Evolutionary conservation across 2,113 vertebrate species (phyloP).

Genomic region (Carassius gibelio): DNA sequence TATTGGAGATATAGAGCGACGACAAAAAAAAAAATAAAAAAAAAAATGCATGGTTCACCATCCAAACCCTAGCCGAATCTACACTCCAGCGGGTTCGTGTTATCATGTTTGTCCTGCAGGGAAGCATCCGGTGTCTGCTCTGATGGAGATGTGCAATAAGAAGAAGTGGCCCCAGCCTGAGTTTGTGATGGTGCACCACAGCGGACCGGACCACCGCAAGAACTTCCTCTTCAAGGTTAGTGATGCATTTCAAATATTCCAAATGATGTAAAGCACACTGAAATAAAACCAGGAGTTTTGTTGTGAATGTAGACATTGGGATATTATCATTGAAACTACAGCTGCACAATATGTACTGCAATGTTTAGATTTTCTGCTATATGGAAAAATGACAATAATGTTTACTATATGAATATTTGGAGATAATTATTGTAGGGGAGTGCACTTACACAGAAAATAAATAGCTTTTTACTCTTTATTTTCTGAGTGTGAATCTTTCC

Average conservation of each 20-base stretch:
- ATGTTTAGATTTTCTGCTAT: not conserved
- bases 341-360: not conserved
- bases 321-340: not conserved
- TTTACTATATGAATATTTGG: not conserved
- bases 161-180: slow-evolving; percentile 91
- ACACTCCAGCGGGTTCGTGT: not conserved
- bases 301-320: not conserved
- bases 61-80: not conserved
- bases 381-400: not conserved
- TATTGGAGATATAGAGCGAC: too few species aligned
- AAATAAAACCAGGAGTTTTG: not conserved
- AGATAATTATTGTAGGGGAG: not conserved
- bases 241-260: not conserved
- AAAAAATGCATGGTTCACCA: not conserved
- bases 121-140: slow-evolving; percentile 95
- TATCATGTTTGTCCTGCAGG: slow-evolving; percentile 67
- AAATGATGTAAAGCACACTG: not conserved
- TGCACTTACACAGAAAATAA: not conserved
- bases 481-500: not conserved
- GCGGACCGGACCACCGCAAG: slow-evolving; percentile 96
- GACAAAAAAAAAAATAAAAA: too few species aligned
- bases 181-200: slow-evolving; percentile 95
- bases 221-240: slow-evolving; percentile 96
- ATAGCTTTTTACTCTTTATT: not conserved
- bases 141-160: slow-evolving; percentile 98